Conservation (phyloP, 2,797 vertebrate species). For the Protosalanx chinensis region DNA sequence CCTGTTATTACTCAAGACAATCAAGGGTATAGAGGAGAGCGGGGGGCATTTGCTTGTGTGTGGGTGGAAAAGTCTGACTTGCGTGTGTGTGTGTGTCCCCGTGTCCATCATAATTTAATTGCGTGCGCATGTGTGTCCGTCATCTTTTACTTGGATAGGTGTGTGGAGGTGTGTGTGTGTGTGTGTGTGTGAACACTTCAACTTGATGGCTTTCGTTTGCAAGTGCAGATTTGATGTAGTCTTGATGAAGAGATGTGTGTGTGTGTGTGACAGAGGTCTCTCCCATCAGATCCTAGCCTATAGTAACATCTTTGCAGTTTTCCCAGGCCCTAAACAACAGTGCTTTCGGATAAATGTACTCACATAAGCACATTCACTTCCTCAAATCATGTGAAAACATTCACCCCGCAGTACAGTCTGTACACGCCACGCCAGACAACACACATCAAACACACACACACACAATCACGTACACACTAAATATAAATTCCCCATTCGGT, state of each 20-base stretch:
- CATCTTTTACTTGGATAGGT: too few relatives aligned
- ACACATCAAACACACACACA: background rate
- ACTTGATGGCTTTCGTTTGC: too few relatives aligned
- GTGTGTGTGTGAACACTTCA: constrained; percentile 4
- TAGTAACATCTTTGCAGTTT: background rate
- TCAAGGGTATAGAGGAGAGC: constrained; percentile 44
- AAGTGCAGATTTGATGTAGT: too few relatives aligned
- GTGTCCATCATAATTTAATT: background rate
- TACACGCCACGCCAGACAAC: background rate
- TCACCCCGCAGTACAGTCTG: background rate
- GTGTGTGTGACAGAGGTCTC: background rate
- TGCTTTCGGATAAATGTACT: background rate
- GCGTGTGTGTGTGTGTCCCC: background rate
- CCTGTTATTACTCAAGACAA: constrained; percentile 59
- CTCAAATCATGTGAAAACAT: background rate
- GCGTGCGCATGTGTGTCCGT: too few relatives aligned
- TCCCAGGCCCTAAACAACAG: background rate
- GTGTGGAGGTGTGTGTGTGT: background rate
- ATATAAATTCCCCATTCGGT: background rate
- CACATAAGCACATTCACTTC: background rate
- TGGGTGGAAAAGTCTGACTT: constrained; percentile 2
- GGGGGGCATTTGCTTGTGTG: constrained; percentile 41
- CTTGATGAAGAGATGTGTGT: background rate
- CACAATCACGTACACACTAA: background rate
- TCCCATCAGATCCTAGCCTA: background rate